phyloP scores from a whole-genome alignment of 2,888 invertebrate species.

The Amphimallon solstitiale region DNA sequence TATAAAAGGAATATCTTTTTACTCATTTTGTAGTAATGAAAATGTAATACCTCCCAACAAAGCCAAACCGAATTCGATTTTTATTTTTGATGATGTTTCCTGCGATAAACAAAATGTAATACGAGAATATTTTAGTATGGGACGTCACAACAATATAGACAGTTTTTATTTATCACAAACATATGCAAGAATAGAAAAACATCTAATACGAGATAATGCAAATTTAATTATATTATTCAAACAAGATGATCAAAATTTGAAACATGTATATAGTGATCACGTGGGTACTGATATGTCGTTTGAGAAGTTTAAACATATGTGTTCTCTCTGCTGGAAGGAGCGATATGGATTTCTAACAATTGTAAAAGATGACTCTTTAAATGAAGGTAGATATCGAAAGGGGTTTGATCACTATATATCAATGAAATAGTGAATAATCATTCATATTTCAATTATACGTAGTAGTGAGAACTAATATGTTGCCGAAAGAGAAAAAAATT shows the following conservation, averaged over 20 bases:
- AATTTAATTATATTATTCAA: too few species aligned
- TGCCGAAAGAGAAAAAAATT: neutral
- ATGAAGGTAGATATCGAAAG: conserved; percentile 38
- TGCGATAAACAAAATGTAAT: conserved; percentile 51
- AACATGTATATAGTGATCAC: conserved; percentile 45
- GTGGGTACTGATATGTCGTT: conserved; percentile 44
- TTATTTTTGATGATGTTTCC: conserved; percentile 56
- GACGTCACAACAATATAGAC: conserved; percentile 52
- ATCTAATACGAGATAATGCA: conserved; percentile 53
- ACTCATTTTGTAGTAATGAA: conserved; percentile 29
- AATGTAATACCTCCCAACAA: conserved; percentile 39
- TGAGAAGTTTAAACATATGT: conserved; percentile 50
- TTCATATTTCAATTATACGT: neutral
- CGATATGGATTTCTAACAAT: conserved; percentile 51
- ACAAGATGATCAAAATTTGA: conserved; percentile 53
- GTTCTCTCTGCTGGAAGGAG: conserved; percentile 51
- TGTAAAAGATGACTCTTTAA: conserved; percentile 49
- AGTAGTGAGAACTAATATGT: neutral
- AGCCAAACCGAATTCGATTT: conserved; percentile 49
- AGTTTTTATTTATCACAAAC: conserved; percentile 53
- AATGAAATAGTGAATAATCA: too few species aligned
- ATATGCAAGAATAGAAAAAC: conserved; percentile 54
- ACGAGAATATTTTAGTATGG: conserved; percentile 34
- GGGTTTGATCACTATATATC: too few species aligned
- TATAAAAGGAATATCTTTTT: conserved; percentile 29